phyloP scores from a whole-genome alignment of 1,140 invertebrate genomes.

The Drosophila pachea region DNA sequence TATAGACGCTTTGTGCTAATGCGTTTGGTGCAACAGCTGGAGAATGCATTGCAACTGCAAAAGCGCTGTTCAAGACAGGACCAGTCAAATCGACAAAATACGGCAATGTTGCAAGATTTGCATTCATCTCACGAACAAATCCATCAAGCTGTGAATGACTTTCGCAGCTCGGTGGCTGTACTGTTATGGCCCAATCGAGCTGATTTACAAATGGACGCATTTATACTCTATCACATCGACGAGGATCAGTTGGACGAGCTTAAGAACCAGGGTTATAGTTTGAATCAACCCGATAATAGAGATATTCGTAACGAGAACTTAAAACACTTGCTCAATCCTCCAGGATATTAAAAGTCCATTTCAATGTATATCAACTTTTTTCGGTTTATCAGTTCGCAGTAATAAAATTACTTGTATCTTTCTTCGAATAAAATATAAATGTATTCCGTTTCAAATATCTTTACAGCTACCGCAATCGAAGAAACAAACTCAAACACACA shows the following conservation, averaged over 20 bases:
- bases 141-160: conserved; percentile 46
- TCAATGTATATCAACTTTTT: not conserved
- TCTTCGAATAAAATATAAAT: not conserved
- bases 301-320: conserved; percentile 40
- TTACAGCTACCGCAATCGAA: conserved; percentile 9
- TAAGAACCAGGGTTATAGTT: conserved; percentile 28
- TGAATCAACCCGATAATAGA: conserved; percentile 15
- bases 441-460: not conserved
- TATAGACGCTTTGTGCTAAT: conserved; percentile 58
- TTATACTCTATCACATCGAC: conserved; percentile 51
- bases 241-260: conserved; percentile 35
- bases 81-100: not conserved
- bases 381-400: not conserved
- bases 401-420: conserved; percentile 11
- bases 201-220: conserved; percentile 44
- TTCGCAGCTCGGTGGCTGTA: conserved; percentile 46
- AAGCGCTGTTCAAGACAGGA: conserved; percentile 4
- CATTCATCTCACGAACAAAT: conserved; percentile 41
- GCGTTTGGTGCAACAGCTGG: conserved; percentile 55
- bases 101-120: conserved; percentile 17
- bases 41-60: conserved; percentile 45
- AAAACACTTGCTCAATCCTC: conserved; percentile 49
- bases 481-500: not conserved
- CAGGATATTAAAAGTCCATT: conserved; percentile 36
- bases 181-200: conserved; percentile 52